These are phyloP conservation scores for Arion vulgaris DNA, from an alignment of 1,140 invertebrate genomes.

Conservation along the genomic window DNA sequence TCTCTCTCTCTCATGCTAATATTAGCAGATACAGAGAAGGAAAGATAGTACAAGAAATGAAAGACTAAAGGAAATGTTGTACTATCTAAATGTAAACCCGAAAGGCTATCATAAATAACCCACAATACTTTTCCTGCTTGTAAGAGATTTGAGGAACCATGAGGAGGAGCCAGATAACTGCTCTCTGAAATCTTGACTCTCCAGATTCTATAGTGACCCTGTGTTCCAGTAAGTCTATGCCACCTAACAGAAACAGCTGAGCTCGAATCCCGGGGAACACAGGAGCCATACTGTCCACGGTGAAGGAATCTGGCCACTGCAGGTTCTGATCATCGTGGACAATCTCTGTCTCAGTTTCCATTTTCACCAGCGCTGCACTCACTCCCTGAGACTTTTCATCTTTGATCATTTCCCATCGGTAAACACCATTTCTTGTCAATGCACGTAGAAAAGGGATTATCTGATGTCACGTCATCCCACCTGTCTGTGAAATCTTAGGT, in stretches of 20 bases:
- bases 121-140: too few relatives aligned
- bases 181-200: background rate
- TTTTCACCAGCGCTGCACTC: background rate
- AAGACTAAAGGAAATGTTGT: too few relatives aligned
- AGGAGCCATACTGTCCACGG: too few relatives aligned
- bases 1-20: too few relatives aligned
- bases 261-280: background rate
- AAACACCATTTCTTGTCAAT: conserved; percentile 6
- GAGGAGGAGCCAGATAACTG: conserved; percentile 4
- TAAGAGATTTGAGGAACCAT: too few relatives aligned
- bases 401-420: conserved; percentile 2
- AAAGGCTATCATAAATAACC: too few relatives aligned
- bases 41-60: too few relatives aligned
- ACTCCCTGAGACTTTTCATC: background rate
- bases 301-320: conserved; percentile 19
- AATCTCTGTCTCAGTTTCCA: background rate
- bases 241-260: conserved; percentile 11
- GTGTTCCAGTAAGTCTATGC: conserved; percentile 7
- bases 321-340: background rate
- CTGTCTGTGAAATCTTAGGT: conserved; percentile 17
- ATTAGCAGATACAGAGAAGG: too few relatives aligned
- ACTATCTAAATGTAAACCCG: too few relatives aligned
- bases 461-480: conserved; percentile 25
- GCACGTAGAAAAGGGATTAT: conserved; percentile 1
- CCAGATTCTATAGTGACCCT: conserved; percentile 22